A percentile compares a stretch with the other conserved stretches of the same genome.
phyloP scores from a whole-genome alignment of 2,888 invertebrate species.

The Euplagia quadripunctaria region DNA sequence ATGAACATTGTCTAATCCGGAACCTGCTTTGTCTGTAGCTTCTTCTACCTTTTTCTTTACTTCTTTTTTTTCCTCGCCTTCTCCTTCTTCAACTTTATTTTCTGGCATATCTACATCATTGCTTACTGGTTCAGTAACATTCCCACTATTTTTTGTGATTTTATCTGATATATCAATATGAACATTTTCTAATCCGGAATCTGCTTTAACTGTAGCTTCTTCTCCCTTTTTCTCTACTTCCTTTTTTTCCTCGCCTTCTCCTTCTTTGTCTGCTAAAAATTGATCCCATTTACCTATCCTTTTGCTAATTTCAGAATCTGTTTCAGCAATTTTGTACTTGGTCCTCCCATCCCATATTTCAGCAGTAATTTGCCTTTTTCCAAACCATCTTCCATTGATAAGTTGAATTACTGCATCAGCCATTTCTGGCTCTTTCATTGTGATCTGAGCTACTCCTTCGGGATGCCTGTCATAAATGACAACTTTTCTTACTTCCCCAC shows the following conservation, averaged over 20 bases:
- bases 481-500: constrained; percentile 97
- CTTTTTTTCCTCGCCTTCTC: constrained; percentile 29
- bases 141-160: constrained; percentile 24
- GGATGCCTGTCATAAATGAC: constrained; percentile 96
- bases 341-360: constrained; percentile 98
- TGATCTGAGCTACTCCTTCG: constrained; percentile 97
- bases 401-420: constrained; percentile 96
- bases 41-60: not conserved
- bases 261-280: constrained; percentile 90
- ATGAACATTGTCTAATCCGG: constrained; percentile 5
- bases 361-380: constrained; percentile 94
- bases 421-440: constrained; percentile 95
- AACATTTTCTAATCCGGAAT: not conserved
- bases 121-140: constrained; percentile 14
- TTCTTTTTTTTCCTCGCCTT: constrained; percentile 4
- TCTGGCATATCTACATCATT: constrained; percentile 4
- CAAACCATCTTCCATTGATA: constrained; percentile 96
- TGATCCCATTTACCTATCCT: constrained; percentile 96
- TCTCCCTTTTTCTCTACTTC: not conserved
- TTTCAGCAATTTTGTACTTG: constrained; percentile 96
- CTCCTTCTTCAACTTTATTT: constrained; percentile 76
- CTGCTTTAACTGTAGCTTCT: constrained; percentile 22
- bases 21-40: constrained; percentile 21
- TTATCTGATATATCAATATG: constrained; percentile 18
- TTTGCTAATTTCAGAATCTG: constrained; percentile 94